Conservation (phyloP, 2,113 vertebrate genomes). For the Amblyopsis rosae region DNA sequence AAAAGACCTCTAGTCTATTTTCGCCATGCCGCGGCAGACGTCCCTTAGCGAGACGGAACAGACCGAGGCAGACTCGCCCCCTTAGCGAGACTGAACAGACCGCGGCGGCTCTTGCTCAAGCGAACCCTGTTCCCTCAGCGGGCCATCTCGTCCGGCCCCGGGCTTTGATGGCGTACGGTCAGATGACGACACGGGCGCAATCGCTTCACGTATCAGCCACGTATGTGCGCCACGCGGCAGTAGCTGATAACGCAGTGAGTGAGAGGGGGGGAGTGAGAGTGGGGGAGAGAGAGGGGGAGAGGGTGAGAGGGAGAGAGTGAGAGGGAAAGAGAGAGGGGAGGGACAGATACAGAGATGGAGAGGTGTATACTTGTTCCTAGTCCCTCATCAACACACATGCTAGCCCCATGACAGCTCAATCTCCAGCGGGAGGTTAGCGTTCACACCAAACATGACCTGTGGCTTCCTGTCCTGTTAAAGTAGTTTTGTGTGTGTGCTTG, state of each 20-base stretch:
- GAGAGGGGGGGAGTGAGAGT: conserved; percentile 10
- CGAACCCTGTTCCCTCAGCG: conserved; percentile 36
- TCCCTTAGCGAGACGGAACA: too few species aligned
- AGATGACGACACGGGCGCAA: conserved; percentile 72
- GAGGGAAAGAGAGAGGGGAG: conserved; percentile 6
- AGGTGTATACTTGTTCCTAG: conserved; percentile 26
- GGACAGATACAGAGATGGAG: neutral
- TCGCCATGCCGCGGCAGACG: too few species aligned
- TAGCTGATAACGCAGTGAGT: neutral
- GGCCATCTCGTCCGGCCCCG: conserved; percentile 43
- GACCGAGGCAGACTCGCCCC: too few species aligned
- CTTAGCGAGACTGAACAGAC: neutral
- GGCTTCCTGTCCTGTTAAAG: conserved; percentile 56
- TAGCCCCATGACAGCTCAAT: conserved; percentile 51
- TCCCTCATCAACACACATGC: conserved; percentile 51
- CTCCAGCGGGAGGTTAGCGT: conserved; percentile 61
- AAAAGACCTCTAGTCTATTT: too few species aligned
- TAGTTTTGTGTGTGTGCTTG: conserved; percentile 11
- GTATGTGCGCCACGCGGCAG: conserved; percentile 6
- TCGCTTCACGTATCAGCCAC: conserved; percentile 17
- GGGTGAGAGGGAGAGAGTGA: conserved; percentile 1
- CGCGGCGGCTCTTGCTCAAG: conserved; percentile 14
- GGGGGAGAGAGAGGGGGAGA: conserved; percentile 5
- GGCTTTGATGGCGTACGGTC: conserved; percentile 59
- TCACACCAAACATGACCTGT: conserved; percentile 51